Evolutionary conservation across 2,888 invertebrate species (phyloP), one percentile per base, ranked within the genome.

Genomic region (Anoplius nigerrimus): DNA sequence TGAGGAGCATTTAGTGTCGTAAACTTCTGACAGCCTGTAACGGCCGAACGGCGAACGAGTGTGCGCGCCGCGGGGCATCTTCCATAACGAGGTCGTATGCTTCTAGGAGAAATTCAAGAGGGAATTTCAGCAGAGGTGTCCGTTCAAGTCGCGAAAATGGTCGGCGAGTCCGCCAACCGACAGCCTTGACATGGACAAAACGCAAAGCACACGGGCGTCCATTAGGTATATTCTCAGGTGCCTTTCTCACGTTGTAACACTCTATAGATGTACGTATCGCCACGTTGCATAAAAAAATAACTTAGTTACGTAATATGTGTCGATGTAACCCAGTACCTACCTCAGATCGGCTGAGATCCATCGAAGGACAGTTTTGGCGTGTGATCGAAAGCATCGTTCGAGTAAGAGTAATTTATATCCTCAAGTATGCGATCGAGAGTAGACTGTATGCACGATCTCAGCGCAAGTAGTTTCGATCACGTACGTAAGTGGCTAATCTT

Each of bases 91-190:
- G 6, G 13, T 24, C 53, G 34, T 34, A 59, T 55, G 22, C 8
- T 62, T 72, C 52, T 62, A 95, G 94, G 95, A 94, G 87, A 95
- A 95, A 87, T 95, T 95, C 88, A 94, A 94, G 86, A 91, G 94
- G 58, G 95, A 95, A 88, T 94, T 95, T 82, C 92, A 93, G 79
- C 92, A 93, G 81, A 91, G 94, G 4, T 93, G 94, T 77, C 91
- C 93, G 1, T 91, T 92, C 69, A 91, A 91, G 54, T 77, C 82
- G n/a, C 81, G 82, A 27, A 83, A 76, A 57, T 84, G 84, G 84
- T 79, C 80, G 4, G 62, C 82, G 2, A 82, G 79, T 67, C 80
- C 82, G 16, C 78, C 81, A 4, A 84, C 76, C 13, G 86, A 86
- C 60, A 86, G 84, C 55, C 72, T 79, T 11, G 87, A 87, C 21